Evolutionary conservation across 2,888 invertebrate genomes (phyloP), one percentile per base, ranked within the genome.

Genomic region (Blera fallax): DNA sequence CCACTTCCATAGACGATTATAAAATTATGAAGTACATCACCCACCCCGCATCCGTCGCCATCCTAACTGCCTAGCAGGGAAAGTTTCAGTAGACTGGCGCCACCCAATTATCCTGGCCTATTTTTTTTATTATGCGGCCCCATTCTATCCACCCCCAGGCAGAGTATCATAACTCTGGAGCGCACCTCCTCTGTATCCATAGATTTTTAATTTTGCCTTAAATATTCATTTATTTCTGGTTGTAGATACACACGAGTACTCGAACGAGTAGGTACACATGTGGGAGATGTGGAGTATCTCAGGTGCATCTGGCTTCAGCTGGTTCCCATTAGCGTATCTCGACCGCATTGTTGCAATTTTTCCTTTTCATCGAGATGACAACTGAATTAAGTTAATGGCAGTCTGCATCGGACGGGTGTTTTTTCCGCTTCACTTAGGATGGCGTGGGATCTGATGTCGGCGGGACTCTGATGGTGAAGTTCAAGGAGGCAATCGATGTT

Each of bases 1-100:
- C 10, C n/a, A 3, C 43, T 16, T 7, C 56, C 32, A 11, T 21
- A 32, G 27, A 73, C 45, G 21, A 50, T 60, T 40, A 67, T 77
- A 60, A 69, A 77, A 77, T 77, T 77, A 77, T 77, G 58, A 65
- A 58, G 50, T 65, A 79, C 65, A 72, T 79, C 72, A 73, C 56
- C 79, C 79, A 67, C 65, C 65, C 32, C 65, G 58, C 73, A 67
- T 65, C 34, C 43, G 32, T 43, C 52, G 32, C 34, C 67, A 37
- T 60, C 58, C 27, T 29, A 10, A 21, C 45, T 24, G 48, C 18
- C 52, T 34, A 50, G 16, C 37, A 27, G 29, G 54, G 34, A 18
- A 34, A 11, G 21, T 16, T 32, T 14, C 50, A 43, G 45, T 43
- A 43, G 54, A 43, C 54, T 29, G 70, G 48, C 54, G 48, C 56